Evolutionary conservation across 2,888 invertebrate species (phyloP), one percentile per base, ranked within the genome.

Genomic region (Margaritifera margaritifera): DNA sequence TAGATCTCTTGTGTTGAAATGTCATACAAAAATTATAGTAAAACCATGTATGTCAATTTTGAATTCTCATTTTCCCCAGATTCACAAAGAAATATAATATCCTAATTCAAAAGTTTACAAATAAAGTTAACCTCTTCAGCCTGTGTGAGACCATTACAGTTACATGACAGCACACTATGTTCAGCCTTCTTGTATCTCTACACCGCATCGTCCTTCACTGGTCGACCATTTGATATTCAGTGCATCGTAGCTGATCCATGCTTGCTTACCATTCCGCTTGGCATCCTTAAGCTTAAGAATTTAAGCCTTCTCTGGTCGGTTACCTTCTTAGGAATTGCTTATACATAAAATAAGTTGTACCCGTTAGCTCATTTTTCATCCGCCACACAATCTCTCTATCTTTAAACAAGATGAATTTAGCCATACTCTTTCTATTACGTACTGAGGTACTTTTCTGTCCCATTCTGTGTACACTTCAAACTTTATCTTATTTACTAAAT

Each of bases 261-360:
- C 55, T 19, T 27, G 18, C 4, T 68, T 62, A 24, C 63, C 68
- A 6, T 42, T 24, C 24, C 58, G n/a, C 24, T 27, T 62, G 5
- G 57, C 62, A 11, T 68, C 27, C 20, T 22, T 50, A 20, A 68
- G 15, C 22, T 63, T 31, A 27, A 58, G 62, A 11, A 68, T n/a
- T 6, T 63, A n/a, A 8, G 3, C 52, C 25, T 63, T 18, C 68
- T 11, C 20, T 25, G 22, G 4, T 62, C 25, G 8, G 52, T 25
- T n/a, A 68, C 25, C 31, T 62, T 63, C 22, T 25, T 5, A 63
- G 68, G 42, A 68, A 68, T 51, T 68, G 62, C 55, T 68, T 57
- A 27, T 20, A 42, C 19, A 67, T 25, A 25, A n/a, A 60, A 27
- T 22, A 55, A n/a, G 31, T 24, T 19, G 63, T 63, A 4, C 58